Evolutionary conservation across 2,888 invertebrate genomes (phyloP), one percentile per base, ranked within the genome.

Genomic region (Reticulitermes lucifugus): DNA sequence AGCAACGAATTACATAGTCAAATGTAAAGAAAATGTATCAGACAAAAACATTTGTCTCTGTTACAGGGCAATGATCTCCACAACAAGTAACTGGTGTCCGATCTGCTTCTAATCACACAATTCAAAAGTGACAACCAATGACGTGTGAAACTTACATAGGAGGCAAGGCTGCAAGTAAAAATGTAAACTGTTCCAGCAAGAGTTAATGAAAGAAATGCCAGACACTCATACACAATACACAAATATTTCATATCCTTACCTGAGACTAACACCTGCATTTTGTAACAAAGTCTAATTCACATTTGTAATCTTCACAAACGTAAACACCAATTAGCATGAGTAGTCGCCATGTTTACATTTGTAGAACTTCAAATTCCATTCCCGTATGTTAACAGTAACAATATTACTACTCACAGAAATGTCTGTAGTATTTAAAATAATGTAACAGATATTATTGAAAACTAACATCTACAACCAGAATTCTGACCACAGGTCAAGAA

Each of bases 291-390:
- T 65, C 79, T 84, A 79, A 12, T 77, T 55, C 77, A 85, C 59
- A 60, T 55, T 29, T 51, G 43, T 75, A 83, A 77, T 71, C 65
- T 46, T 81, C 84, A 79, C 79, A 80, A 77, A 87, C 71, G 84
- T 85, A 86, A 87, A 86, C 85, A 86, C 85, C 83, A 85, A 87
- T 83, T 83, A 59, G 84, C 86, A 86, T 84, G 71, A 79, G 80
- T 65, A 85, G 86, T 81, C 87, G 87, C 87, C 87, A 87, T 87
- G 87, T 87, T 87, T 87, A 86, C 87, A 86, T 87, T 85, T 46
- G 81, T 81, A 35, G 25, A 70, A 81, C 81, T 81, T 81, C 65
- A 65, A 81, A 81, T 81, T 43, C 81, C 81, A 81, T 81, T 81
- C 43, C 81, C 70, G 65, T 81, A 81, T 81, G 65, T 22, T 70